phyloP scores from a whole-genome alignment of 2,113 vertebrate genomes.

The Anthoscopus minutus region DNA sequence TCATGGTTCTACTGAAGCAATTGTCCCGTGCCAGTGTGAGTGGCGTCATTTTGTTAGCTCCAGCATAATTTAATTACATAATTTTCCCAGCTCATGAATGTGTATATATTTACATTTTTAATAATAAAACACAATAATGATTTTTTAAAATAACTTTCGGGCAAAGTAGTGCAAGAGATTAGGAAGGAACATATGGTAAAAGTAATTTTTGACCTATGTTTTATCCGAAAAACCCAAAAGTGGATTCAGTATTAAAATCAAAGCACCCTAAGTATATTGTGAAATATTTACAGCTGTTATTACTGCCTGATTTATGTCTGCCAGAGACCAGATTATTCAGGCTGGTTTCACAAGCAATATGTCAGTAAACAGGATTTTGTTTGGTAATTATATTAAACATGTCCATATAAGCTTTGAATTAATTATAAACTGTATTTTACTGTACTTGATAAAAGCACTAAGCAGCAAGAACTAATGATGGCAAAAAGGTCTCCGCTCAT shows the following conservation, averaged over 20 bases:
- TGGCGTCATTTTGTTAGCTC: neutral
- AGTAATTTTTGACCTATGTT: slow-evolving; percentile 22
- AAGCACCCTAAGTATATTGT: slow-evolving; percentile 57
- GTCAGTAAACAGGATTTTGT: slow-evolving; percentile 66
- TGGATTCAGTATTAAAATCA: slow-evolving; percentile 63
- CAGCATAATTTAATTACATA: slow-evolving; percentile 47
- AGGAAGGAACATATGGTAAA: slow-evolving; percentile 51
- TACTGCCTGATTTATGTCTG: slow-evolving; percentile 55
- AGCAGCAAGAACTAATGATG: slow-evolving; percentile 59
- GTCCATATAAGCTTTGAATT: slow-evolving; percentile 56
- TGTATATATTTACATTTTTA: neutral
- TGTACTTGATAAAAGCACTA: slow-evolving; percentile 53
- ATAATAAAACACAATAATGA: slow-evolving; percentile 1
- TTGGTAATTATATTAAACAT: slow-evolving; percentile 62
- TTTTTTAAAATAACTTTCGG: slow-evolving; percentile 11
- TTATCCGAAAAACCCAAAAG: slow-evolving; percentile 52
- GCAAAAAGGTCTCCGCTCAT: slow-evolving; percentile 50
- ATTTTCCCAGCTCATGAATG: neutral
- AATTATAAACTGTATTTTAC: slow-evolving; percentile 61
- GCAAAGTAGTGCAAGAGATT: slow-evolving; percentile 19
- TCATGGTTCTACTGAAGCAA: neutral
- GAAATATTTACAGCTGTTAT: slow-evolving; percentile 68
- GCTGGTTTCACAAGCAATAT: slow-evolving; percentile 54
- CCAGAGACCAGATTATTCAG: slow-evolving; percentile 66
- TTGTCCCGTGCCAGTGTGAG: neutral